These are phyloP conservation scores for Oreortyx pictus DNA, from an alignment of 2,797 vertebrate species.

Conservation along the genomic window DNA sequence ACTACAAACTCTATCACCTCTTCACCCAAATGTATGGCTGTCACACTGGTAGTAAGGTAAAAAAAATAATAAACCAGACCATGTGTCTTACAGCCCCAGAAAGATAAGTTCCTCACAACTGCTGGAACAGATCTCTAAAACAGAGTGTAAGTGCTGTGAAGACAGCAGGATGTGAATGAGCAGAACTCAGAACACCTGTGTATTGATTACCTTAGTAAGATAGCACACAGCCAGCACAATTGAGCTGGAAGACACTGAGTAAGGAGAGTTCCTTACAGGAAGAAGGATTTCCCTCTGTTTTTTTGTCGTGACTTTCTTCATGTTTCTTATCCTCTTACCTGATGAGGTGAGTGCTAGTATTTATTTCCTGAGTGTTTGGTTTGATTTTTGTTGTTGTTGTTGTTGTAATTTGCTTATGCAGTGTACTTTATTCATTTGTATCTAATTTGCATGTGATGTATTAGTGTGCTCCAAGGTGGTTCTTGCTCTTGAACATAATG, in stretches of 20 bases:
- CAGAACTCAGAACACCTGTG: background rate
- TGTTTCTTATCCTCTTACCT: background rate
- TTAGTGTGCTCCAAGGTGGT: background rate
- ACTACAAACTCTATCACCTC: background rate
- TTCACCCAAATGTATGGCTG: background rate
- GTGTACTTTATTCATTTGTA: background rate
- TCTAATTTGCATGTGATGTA: background rate
- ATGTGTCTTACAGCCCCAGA: background rate
- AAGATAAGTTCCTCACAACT: background rate
- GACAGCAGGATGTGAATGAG: background rate
- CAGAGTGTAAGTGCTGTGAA: accelerated
- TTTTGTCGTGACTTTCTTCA: background rate
- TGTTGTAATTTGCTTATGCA: background rate
- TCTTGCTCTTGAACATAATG: background rate
- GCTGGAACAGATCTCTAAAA: background rate
- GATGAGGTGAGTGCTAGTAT: background rate
- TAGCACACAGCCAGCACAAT: too few relatives aligned
- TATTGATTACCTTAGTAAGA: background rate
- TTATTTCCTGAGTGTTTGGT: background rate
- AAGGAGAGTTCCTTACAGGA: background rate
- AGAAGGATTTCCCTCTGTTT: accelerated
- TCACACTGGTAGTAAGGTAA: background rate
- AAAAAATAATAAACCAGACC: background rate
- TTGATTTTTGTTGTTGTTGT: background rate
- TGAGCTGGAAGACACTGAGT: background rate